These are phyloP conservation scores for Drosophila novamexicana DNA, from an alignment of 1,140 invertebrate genomes.

Conservation along the genomic window DNA sequence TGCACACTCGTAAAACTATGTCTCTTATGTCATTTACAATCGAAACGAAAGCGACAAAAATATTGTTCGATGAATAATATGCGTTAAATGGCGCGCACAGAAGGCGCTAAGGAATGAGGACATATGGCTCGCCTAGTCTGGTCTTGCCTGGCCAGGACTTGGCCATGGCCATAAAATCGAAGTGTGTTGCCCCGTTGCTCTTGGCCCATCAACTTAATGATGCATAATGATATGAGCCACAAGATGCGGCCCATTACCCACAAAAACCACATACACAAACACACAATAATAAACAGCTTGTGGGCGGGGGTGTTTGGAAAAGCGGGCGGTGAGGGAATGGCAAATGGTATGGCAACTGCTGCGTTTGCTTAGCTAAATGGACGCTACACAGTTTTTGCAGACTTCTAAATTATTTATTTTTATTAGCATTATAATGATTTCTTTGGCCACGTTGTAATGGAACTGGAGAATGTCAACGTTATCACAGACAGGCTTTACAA, in stretches of 20 bases:
- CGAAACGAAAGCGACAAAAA: slow-evolving; percentile 52
- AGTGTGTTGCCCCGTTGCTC: slow-evolving; percentile 51
- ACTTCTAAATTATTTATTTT: slow-evolving; percentile 73
- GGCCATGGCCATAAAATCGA: slow-evolving; percentile 70
- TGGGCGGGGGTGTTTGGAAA: not conserved
- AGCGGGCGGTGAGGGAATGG: too few species aligned
- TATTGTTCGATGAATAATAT: slow-evolving; percentile 79
- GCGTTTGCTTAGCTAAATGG: slow-evolving; percentile 69
- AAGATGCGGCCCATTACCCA: slow-evolving; percentile 74
- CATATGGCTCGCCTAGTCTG: slow-evolving; percentile 13
- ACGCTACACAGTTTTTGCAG: slow-evolving; percentile 37
- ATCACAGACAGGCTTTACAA: not conserved
- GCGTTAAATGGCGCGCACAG: slow-evolving; percentile 66
- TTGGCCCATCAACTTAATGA: slow-evolving; percentile 76
- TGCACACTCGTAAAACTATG: slow-evolving; percentile 56
- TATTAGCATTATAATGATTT: slow-evolving; percentile 70
- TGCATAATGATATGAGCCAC: slow-evolving; percentile 81
- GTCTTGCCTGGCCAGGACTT: slow-evolving; percentile 5
- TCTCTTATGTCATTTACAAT: slow-evolving; percentile 40
- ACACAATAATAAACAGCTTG: not conserved
- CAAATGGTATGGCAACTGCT: slow-evolving; percentile 29
- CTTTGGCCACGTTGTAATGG: slow-evolving; percentile 54
- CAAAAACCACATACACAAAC: slow-evolving; percentile 43
- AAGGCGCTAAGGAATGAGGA: slow-evolving; percentile 13
- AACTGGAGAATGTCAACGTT: slow-evolving; percentile 2